These are phyloP conservation scores for Lampris incognitus DNA, from an alignment of 2,113 vertebrate genomes.

Conservation along the genomic window DNA sequence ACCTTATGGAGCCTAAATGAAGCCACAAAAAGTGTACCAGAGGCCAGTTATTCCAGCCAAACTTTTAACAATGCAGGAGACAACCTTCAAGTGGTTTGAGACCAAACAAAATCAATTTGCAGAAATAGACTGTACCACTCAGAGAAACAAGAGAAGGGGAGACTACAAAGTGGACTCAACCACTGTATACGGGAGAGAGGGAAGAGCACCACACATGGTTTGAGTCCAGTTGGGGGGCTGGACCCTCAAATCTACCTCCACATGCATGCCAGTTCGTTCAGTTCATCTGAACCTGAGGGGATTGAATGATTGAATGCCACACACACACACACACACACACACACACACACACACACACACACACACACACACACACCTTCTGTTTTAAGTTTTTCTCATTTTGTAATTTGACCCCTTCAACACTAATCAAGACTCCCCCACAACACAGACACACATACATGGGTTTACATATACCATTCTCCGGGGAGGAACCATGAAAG, in stretches of 20 bases:
- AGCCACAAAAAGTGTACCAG: slow-evolving; percentile 21
- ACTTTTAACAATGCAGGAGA: slow-evolving; percentile 26
- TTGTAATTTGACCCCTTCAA: slow-evolving; percentile 67
- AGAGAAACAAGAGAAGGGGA: slow-evolving; percentile 54
- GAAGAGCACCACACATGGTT: slow-evolving; percentile 72
- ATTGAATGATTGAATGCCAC: slow-evolving; percentile 7
- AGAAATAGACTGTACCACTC: slow-evolving; percentile 56
- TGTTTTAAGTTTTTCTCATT: slow-evolving; percentile 45
- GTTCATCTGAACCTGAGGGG: slow-evolving; percentile 58
- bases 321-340: not conserved
- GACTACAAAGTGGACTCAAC: slow-evolving; percentile 50
- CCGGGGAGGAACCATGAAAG: slow-evolving; percentile 39
- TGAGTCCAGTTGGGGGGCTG: slow-evolving; percentile 50
- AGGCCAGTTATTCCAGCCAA: slow-evolving; percentile 31
- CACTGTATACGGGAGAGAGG: slow-evolving; percentile 34
- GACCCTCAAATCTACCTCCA: slow-evolving; percentile 59
- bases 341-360: slow-evolving; percentile 8
- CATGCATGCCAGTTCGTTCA: slow-evolving; percentile 38
- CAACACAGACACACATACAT: slow-evolving; percentile 26
- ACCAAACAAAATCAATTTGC: slow-evolving; percentile 42
- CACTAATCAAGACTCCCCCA: slow-evolving; percentile 62
- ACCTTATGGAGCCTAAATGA: slow-evolving; percentile 7
- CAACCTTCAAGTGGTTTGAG: slow-evolving; percentile 56
- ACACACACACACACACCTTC: slow-evolving; percentile 23
- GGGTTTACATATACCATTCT: slow-evolving; percentile 38